Evolutionary conservation across 2,797 vertebrate species (phyloP), one percentile per base, ranked within the genome.

Genomic region (Tolypeutes matacus): DNA sequence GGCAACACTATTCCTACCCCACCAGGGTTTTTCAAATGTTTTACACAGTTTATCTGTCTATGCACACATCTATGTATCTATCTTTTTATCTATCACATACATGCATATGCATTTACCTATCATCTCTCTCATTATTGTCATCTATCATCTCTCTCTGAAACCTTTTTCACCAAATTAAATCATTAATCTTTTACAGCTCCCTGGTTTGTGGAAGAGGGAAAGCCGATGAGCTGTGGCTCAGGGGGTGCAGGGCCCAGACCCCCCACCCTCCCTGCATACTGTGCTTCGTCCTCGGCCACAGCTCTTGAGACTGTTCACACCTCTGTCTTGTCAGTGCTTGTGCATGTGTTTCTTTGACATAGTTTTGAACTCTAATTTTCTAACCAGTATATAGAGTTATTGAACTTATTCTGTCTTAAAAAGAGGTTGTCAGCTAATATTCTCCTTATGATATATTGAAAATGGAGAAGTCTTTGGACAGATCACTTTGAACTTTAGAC

Each of bases 371-470:
- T 91, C 20, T 36, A 29, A n/a, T 80, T 65, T 92, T 84, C 4
- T 20, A 88, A 89, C 70, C 76, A 70, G 84, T 75, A 70, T 51
- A 27, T 93, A 51, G 72, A 81, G n/a, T 82, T 85, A 94, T 65
- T 21, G 36, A 85, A 86, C 56, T 27, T 27, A 39, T 80, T 89
- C 82, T 70, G 3, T 83, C 64, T 94, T 77, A 82, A 76, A 49
- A 67, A 51, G 8, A 27, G 10, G 14, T 13, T 86, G 34, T 72
- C 36, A 73, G 8, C 56, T 72, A 39, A 51, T 89, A 58, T 29
- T 46, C 67, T 82, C 72, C n/a, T 0, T 25, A 21, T 53, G 17
- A 67, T 75, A 31, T 18, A 20, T 36, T 72, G 27, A 85, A 73
- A 82, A 75, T 56, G 75, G 31, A 82, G 27, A 91, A 10, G 56